Percentiles rank a stretch among this genome's conserved stretches.
Conservation (phyloP, 2,113 vertebrate genomes). For the Neofelis nebulosa region DNA sequence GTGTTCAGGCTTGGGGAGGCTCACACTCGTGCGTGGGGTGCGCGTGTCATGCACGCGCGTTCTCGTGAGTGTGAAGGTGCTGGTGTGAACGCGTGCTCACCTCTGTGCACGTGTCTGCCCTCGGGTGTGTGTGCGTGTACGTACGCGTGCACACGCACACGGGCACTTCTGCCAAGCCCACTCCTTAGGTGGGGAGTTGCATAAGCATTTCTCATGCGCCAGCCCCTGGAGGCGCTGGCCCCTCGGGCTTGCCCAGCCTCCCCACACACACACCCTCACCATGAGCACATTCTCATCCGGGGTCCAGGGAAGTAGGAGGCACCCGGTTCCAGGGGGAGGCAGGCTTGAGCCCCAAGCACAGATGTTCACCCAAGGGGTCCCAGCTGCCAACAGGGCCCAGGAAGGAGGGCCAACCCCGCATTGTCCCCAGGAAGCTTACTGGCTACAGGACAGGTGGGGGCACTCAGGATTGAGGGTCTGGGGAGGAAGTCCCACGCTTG, state of each 20-base stretch:
- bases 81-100: not conserved
- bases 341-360: not conserved
- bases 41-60: accelerated
- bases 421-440: not conserved
- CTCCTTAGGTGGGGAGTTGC: not conserved
- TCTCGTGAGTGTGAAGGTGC: accelerated
- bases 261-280: not conserved
- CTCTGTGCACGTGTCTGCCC: not conserved
- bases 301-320: accelerated
- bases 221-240: not conserved
- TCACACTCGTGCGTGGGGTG: accelerated
- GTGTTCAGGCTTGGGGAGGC: accelerated
- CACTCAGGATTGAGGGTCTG: too few relatives aligned
- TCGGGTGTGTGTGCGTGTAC: not conserved
- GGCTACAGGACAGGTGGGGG: not conserved
- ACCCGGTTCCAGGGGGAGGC: not conserved
- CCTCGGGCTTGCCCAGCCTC: not conserved
- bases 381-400: not conserved
- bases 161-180: not conserved
- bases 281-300: not conserved
- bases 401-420: not conserved
- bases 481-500: too few relatives aligned
- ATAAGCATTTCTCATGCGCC: not conserved
- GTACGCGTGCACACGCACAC: not conserved
- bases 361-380: not conserved